phyloP scores from a whole-genome alignment of 2,797 vertebrate species.

The Arvicola amphibius region DNA sequence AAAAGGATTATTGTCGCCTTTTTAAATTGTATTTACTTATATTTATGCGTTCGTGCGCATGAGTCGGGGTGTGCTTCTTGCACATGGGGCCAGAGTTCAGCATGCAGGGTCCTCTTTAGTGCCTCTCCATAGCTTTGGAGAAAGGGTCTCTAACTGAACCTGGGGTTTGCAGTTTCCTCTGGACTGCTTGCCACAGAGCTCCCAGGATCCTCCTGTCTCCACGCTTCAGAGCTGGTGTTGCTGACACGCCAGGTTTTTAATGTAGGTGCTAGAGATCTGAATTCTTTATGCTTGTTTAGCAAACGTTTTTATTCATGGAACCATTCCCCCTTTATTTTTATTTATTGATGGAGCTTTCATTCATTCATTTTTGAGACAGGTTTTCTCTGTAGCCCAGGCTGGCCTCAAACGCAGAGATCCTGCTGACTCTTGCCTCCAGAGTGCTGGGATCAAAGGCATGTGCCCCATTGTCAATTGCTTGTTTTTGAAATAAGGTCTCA shows the following conservation, averaged over 20 bases:
- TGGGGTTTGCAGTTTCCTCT: neutral
- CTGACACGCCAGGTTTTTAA: neutral
- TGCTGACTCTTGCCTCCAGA: neutral
- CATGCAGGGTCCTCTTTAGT: neutral
- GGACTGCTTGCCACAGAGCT: neutral
- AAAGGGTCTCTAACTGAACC: neutral
- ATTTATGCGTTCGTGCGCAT: neutral
- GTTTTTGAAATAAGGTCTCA: neutral
- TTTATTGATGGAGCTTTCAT: neutral
- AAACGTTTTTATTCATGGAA: neutral
- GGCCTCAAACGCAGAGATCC: too few relatives aligned
- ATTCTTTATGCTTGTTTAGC: neutral
- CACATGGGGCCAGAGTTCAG: neutral
- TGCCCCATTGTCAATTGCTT: neutral
- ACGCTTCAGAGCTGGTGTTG: neutral
- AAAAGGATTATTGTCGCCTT: neutral
- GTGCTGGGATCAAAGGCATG: neutral
- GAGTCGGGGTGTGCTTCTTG: neutral
- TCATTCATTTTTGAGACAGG: neutral
- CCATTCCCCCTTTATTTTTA: neutral
- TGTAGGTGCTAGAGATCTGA: neutral
- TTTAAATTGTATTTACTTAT: neutral
- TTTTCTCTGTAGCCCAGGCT: neutral
- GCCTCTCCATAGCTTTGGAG: neutral
- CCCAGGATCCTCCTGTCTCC: neutral